These are phyloP conservation scores for Suillia variegata DNA, from an alignment of 2,888 invertebrate genomes.

Conservation along the genomic window DNA sequence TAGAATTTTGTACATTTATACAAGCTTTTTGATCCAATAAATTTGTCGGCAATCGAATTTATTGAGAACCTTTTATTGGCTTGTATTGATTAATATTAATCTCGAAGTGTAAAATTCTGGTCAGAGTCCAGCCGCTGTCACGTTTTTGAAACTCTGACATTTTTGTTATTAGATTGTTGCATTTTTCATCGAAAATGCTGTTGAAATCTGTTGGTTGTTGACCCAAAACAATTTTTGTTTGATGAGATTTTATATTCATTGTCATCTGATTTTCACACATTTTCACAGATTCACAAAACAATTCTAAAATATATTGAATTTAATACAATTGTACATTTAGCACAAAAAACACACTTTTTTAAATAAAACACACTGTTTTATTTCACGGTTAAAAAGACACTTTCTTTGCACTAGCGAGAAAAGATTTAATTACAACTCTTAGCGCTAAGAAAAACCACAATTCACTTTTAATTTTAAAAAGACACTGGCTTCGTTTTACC, in stretches of 20 bases:
- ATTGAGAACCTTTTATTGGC: constrained; percentile 26
- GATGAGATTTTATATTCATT: background rate
- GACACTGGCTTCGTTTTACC: too few relatives aligned
- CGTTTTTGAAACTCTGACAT: constrained; percentile 38
- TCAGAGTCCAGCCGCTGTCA: constrained; percentile 38
- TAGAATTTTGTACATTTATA: constrained; percentile 4
- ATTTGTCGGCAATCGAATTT: constrained; percentile 9
- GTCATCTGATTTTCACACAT: background rate
- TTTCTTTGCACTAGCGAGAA: too few relatives aligned
- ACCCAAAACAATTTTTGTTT: background rate
- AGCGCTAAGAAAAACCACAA: too few relatives aligned
- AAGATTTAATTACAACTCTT: too few relatives aligned
- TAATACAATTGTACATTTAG: too few relatives aligned
- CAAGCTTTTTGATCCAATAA: background rate
- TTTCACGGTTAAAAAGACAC: too few relatives aligned
- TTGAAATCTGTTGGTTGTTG: too few relatives aligned
- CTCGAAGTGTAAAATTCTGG: constrained; percentile 22
- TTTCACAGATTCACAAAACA: background rate
- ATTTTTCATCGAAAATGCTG: too few relatives aligned
- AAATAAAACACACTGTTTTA: too few relatives aligned
- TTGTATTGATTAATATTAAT: constrained; percentile 27
- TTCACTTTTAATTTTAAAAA: too few relatives aligned
- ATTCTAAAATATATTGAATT: too few relatives aligned
- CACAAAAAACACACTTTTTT: too few relatives aligned
- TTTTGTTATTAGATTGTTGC: background rate